Base-by-base conservation (phyloP, 2,888 invertebrate species). In the Sturmia bella region DNA sequence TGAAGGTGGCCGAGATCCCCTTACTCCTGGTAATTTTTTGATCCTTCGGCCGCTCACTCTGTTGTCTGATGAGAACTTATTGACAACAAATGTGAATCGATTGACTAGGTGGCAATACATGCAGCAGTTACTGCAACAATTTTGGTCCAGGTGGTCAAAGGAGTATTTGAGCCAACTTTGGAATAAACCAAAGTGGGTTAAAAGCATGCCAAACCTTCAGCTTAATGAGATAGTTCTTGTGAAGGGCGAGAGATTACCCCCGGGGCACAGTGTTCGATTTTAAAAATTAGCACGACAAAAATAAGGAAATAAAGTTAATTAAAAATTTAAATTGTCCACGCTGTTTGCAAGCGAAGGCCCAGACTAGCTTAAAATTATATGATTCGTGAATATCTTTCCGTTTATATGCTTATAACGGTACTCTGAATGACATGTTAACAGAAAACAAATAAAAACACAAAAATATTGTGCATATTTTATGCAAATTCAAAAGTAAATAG, bases 11-110 rank as follows among this genome's bases (percentile, higher is more conserved):
- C 17, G 50, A 0, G 81, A 83, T 48, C 79, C 82, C 5, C 27
- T 87, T 1, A 85, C 85, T 1, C 84, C 85, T 24, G 77, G 66
- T 1, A 84, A 86, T 57, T 86, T 85, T 50, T n/a, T 78, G 3
- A 76, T 76, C 21, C 27, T 75, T 41, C 48, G 82, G 2, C 43
- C 75, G n/a, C 48, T 77, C 43, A n/a, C 45, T 1, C 7, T 63
- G 0, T 12, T 61, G 2, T 78, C 75, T 6, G 75, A 79, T 21
- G 83, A 80, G 56, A 32, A 63, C n/a, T 12, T 68, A 2, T 13
- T 57, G 2, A 37, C 69, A 27, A 5, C 43, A 3, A 70, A 70
- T 4, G 52, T 27, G 1, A 83, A 80, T 48, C 54, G 43, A 15
- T 9, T 80, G 9, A 75, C 17, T 12, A 66, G 79, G 12, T 84